phyloP scores from a whole-genome alignment of 2,888 invertebrate species.

The Geotrupes spiniger region DNA sequence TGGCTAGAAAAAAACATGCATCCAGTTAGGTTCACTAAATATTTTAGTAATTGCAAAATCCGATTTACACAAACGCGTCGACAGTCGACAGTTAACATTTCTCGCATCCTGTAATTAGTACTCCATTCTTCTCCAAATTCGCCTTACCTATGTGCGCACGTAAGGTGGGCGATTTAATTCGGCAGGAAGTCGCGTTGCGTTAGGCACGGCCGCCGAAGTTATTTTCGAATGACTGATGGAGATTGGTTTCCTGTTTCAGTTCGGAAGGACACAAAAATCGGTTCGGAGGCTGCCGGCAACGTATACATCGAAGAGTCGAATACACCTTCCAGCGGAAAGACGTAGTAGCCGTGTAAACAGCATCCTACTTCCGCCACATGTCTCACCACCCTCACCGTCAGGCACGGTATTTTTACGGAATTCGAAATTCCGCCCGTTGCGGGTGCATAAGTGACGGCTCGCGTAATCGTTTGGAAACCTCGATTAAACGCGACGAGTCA shows the following conservation, averaged over 20 bases:
- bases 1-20: too few relatives aligned
- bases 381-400: background rate
- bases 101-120: too few relatives aligned
- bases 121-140: background rate
- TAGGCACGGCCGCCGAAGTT: constrained; percentile 1
- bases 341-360: constrained; percentile 28
- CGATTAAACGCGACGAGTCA: too few relatives aligned
- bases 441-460: too few relatives aligned
- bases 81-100: too few relatives aligned
- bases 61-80: too few relatives aligned
- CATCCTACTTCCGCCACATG: constrained; percentile 25
- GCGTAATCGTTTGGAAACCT: too few relatives aligned
- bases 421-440: background rate
- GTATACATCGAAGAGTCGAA: constrained; percentile 50
- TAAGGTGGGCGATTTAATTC: constrained; percentile 14
- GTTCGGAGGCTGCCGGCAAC: constrained; percentile 45
- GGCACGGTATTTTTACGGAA: constrained; percentile 4
- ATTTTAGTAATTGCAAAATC: too few relatives aligned
- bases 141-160: background rate
- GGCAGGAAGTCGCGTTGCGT: constrained; percentile 10
- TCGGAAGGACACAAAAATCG: constrained; percentile 48
- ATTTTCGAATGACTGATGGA: constrained; percentile 19
- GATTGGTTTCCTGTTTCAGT: constrained; percentile 36
- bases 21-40: too few relatives aligned
- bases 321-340: constrained; percentile 34